Evolutionary conservation across 2,888 invertebrate species (phyloP).

Genomic region (Caprella mutica): DNA sequence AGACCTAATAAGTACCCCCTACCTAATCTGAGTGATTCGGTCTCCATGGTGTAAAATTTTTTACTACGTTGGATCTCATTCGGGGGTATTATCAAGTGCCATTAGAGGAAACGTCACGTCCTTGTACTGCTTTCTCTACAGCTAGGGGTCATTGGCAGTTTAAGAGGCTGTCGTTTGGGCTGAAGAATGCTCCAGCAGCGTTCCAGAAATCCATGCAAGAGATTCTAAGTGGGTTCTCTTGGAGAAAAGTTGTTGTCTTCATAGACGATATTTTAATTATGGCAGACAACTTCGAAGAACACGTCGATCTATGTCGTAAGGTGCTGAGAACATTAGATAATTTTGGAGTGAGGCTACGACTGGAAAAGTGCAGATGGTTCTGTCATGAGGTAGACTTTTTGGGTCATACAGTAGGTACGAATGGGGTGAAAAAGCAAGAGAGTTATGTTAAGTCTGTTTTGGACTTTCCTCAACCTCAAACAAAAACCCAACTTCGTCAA

Average conservation of each 20-base stretch:
- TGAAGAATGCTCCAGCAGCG: background rate
- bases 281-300: background rate
- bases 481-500: background rate
- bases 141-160: background rate
- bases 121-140: background rate
- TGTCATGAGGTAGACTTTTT: background rate
- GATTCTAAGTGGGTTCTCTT: background rate
- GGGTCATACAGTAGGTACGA: background rate
- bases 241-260: background rate
- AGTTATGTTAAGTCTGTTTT: background rate
- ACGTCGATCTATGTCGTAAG: background rate
- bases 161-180: background rate
- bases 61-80: conserved; percentile 1
- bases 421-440: background rate
- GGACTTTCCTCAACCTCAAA: background rate
- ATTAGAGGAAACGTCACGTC: background rate
- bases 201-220: background rate
- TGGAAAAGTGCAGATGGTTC: background rate
- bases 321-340: background rate
- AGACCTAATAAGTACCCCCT: background rate
- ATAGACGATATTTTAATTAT: conserved; percentile 1
- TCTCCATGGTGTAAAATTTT: conserved; percentile 4
- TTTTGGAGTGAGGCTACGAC: background rate
- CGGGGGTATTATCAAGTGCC: background rate
- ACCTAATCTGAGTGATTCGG: background rate